Conservation (phyloP, 2,888 invertebrate species). For the Bellardia bayeri region DNA sequence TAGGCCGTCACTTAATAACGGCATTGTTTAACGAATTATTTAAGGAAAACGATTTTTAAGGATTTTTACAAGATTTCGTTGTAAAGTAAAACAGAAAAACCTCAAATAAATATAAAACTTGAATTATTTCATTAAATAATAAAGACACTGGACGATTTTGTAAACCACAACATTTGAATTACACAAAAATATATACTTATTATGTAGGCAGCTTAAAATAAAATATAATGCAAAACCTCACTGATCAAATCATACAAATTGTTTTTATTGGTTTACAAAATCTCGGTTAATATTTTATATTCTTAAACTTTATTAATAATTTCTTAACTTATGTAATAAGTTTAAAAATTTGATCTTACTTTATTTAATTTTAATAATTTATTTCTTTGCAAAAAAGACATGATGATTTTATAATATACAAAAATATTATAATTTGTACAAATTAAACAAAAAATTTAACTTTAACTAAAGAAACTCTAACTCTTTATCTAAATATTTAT, state of each 20-base stretch:
- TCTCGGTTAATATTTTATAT: background rate
- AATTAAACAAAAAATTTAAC: slow-evolving; percentile 6
- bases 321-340: background rate
- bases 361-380: slow-evolving; percentile 29
- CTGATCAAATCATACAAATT: background rate
- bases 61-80: too few species aligned
- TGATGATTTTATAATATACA: slow-evolving; percentile 25
- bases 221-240: background rate
- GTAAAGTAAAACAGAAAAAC: too few species aligned
- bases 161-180: background rate
- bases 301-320: background rate
- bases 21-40: too few species aligned
- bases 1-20: too few species aligned
- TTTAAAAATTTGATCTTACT: background rate
- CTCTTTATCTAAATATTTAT: slow-evolving; percentile 1
- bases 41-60: too few species aligned
- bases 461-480: background rate
- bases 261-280: slow-evolving; percentile 1
- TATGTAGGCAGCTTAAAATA: slow-evolving; percentile 35
- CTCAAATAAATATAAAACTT: too few species aligned
- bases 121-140: too few species aligned
- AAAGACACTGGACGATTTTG: background rate
- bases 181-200: background rate
- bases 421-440: slow-evolving; percentile 41
- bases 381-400: slow-evolving; percentile 30